phyloP scores from a whole-genome alignment of 2,888 invertebrate species.

The Diloba caeruleocephala region DNA sequence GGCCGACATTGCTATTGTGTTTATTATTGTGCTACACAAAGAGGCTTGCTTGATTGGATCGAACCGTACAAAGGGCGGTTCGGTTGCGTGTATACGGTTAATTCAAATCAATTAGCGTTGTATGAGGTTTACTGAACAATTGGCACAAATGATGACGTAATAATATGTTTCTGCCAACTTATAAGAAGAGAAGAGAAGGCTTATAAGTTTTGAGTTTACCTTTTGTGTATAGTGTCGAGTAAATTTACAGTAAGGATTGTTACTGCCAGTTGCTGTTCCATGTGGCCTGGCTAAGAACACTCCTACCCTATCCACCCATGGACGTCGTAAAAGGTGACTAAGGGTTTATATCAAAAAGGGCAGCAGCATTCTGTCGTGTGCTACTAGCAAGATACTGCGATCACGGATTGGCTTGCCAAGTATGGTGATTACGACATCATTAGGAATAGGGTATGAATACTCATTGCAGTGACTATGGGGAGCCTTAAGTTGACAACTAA shows the following conservation, averaged over 20 bases:
- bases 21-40: constrained; percentile 39
- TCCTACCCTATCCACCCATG: no score
- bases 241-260: not conserved
- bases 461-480: no score
- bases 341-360: no score
- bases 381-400: no score
- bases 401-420: no score
- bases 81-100: constrained; percentile 28
- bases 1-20: constrained; percentile 29
- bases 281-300: no score
- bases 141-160: constrained; percentile 15
- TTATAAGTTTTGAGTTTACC: not conserved
- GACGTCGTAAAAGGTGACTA: no score
- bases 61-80: constrained; percentile 35
- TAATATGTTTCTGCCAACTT: constrained; percentile 7
- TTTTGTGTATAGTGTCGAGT: not conserved
- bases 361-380: no score
- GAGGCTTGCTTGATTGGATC: constrained; percentile 38
- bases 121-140: constrained; percentile 33
- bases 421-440: no score
- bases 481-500: no score
- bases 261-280: constrained; percentile 1
- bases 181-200: not conserved
- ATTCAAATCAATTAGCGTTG: constrained; percentile 45
- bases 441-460: no score